Percentiles rank a stretch among this genome's conserved stretches.
Conservation (phyloP, 2,888 invertebrate genomes). For the Rotaria sp. region DNA sequence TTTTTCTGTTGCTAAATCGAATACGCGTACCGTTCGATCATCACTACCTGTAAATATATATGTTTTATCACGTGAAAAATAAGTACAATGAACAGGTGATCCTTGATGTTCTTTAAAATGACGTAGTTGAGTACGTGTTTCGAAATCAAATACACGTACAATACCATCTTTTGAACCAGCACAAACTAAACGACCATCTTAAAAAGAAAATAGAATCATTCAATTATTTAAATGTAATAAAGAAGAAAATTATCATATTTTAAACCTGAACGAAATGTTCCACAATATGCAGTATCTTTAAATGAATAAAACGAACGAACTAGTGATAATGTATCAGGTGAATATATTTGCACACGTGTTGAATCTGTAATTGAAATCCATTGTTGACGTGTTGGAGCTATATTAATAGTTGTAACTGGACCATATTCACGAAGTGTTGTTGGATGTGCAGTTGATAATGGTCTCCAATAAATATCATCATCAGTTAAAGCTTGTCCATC, state of each 20-base stretch:
- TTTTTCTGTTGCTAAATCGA: conserved; percentile 81
- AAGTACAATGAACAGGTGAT: conserved; percentile 36
- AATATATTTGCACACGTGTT: conserved; percentile 47
- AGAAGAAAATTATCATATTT: conserved; percentile 45
- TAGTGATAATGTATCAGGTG: conserved; percentile 46
- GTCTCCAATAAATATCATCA: conserved; percentile 36
- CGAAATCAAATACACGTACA: conserved; percentile 79
- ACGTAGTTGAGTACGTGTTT: conserved; percentile 71
- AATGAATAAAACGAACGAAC: conserved; percentile 51
- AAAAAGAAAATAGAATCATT: no score
- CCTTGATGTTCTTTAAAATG: conserved; percentile 62
- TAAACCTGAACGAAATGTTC: conserved; percentile 51
- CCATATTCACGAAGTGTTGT: conserved; percentile 84
- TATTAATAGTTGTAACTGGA: conserved; percentile 79
- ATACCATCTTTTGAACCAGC: conserved; percentile 81
- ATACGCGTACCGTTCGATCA: conserved; percentile 76
- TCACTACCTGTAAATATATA: conserved; percentile 65
- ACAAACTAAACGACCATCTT: conserved; percentile 57
- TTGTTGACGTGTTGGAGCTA: conserved; percentile 59
- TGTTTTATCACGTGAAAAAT: conserved; percentile 36
- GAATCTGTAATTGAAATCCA: conserved; percentile 3
- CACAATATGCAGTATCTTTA: conserved; percentile 53
- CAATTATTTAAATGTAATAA: no score
- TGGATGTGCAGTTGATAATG: conserved; percentile 56
- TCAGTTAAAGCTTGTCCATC: conserved; percentile 33